A percentile compares a stretch with the other conserved stretches of the same genome.
Conservation (phyloP, 2,797 vertebrate species). For the Peromyscus melanophrys region DNA sequence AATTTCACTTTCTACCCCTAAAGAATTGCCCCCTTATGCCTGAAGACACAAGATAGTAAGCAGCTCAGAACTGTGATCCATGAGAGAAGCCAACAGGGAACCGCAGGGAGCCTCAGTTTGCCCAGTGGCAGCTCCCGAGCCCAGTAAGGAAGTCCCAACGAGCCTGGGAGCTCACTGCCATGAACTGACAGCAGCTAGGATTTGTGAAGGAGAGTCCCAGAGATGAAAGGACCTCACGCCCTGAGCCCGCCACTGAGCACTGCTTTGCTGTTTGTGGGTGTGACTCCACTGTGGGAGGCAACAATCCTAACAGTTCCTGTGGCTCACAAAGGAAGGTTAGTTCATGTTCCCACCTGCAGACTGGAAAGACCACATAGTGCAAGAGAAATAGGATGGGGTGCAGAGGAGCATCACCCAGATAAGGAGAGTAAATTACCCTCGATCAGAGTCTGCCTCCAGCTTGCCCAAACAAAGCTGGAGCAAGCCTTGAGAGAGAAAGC, state of each 20-base stretch:
- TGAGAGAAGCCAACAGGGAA: not conserved
- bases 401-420: not conserved
- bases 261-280: not conserved
- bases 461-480: slow-evolving; percentile 48
- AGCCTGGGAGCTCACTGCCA: not conserved
- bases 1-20: not conserved
- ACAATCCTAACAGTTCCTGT: not conserved
- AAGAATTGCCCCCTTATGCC: slow-evolving; percentile 23
- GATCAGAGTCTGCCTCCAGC: slow-evolving; percentile 37
- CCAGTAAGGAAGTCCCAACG: not conserved
- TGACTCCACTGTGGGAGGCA: not conserved
- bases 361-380: not conserved
- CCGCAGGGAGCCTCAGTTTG: not conserved
- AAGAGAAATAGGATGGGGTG: not conserved
- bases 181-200: not conserved
- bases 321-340: not conserved
- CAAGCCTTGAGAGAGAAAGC: slow-evolving; percentile 20
- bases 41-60: not conserved
- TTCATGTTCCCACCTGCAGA: slow-evolving; percentile 17
- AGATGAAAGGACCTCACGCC: not conserved
- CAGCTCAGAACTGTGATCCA: not conserved
- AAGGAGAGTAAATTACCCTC: slow-evolving; percentile 42
- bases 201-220: not conserved
- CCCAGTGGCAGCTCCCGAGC: not conserved
- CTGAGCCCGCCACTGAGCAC: not conserved